phyloP scores from a whole-genome alignment of 2,888 invertebrate genomes.

The Dryadula phaetusa region DNA sequence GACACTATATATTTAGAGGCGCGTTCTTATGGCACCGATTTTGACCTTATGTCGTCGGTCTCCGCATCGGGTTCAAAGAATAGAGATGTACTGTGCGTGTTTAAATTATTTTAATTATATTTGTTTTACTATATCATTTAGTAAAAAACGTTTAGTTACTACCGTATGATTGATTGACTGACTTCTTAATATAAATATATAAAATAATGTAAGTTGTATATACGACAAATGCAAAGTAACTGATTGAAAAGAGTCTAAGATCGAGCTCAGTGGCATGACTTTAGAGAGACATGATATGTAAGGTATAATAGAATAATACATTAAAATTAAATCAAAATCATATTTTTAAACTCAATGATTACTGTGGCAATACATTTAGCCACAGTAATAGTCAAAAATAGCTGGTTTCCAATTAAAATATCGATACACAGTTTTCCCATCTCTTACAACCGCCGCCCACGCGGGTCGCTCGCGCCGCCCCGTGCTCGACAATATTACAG shows the following conservation, averaged over 20 bases:
- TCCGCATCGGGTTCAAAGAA: slow-evolving; percentile 72
- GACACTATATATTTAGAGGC: slow-evolving; percentile 77
- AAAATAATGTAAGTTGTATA: too few species aligned
- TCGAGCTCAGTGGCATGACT: too few species aligned
- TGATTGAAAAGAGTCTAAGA: too few species aligned
- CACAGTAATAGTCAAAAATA: not conserved
- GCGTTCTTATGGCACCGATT: slow-evolving; percentile 71
- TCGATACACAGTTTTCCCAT: slow-evolving; percentile 50
- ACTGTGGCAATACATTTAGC: not conserved
- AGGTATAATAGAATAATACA: too few species aligned
- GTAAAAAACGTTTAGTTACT: too few species aligned
- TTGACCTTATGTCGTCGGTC: slow-evolving; percentile 81
- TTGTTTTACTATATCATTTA: too few species aligned
- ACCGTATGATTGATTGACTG: too few species aligned
- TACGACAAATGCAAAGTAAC: too few species aligned
- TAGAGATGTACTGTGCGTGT: slow-evolving; percentile 47
- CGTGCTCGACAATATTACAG: slow-evolving; percentile 75
- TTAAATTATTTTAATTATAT: not conserved
- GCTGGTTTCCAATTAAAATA: not conserved
- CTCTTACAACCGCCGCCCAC: slow-evolving; percentile 72
- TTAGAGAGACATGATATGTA: too few species aligned
- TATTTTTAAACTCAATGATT: not conserved
- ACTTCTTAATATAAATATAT: too few species aligned
- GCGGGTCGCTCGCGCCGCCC: slow-evolving; percentile 79
- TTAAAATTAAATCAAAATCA: too few species aligned